phyloP scores from a whole-genome alignment of 2,888 invertebrate genomes.

The Theodoxus fluviatilis region DNA sequence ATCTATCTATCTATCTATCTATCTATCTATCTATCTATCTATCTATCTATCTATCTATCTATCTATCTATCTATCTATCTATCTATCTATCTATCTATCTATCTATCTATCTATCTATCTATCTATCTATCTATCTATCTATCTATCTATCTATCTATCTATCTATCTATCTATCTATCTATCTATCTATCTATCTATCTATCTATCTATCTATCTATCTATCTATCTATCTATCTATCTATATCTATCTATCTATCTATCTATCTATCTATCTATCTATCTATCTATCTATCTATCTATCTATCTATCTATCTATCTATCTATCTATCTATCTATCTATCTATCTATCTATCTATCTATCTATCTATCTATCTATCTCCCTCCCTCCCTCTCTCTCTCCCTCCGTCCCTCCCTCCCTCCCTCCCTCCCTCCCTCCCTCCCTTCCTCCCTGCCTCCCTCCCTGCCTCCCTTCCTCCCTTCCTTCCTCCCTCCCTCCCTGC shows the following conservation, averaged over 20 bases:
- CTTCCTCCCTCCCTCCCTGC: background rate
- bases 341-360: background rate
- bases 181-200: no score
- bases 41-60: no score
- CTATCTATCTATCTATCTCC: background rate
- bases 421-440: background rate
- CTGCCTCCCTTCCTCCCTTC: background rate
- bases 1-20: no score
- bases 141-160: no score
- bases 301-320: background rate
- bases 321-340: constrained; percentile 14
- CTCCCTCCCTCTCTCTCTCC: background rate
- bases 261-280: constrained; percentile 17
- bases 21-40: no score
- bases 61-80: no score
- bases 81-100: no score
- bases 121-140: no score
- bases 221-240: constrained; percentile 20
- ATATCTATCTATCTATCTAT: constrained; percentile 17
- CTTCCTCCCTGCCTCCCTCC: background rate
- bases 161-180: no score
- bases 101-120: no score
- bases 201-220: no score
- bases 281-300: constrained; percentile 8
- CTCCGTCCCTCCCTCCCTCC: background rate